Conservation (phyloP, 2,888 invertebrate genomes). For the Sarcophaga caerulescens region DNA sequence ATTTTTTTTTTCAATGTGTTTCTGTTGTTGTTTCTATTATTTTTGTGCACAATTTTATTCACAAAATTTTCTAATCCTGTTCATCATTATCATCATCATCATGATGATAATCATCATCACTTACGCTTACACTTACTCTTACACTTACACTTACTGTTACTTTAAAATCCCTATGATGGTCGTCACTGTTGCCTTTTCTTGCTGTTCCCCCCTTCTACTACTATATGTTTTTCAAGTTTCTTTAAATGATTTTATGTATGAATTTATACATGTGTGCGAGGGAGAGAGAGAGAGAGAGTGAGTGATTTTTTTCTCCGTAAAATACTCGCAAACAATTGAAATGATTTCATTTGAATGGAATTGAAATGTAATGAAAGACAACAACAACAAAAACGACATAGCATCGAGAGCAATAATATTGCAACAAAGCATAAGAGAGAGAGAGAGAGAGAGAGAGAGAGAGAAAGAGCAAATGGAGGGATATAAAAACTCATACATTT, state of each 20-base stretch:
- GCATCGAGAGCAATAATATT: not conserved
- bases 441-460: not conserved
- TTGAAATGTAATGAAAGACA: constrained; percentile 34
- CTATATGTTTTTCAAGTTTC: not conserved
- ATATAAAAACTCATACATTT: not conserved
- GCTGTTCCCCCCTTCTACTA: not conserved
- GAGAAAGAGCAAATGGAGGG: not conserved
- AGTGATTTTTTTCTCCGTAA: not conserved
- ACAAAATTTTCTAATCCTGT: constrained; percentile 49
- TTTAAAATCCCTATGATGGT: constrained; percentile 9
- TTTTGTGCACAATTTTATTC: constrained; percentile 15
- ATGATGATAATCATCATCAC: constrained; percentile 3
- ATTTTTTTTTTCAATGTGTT: constrained; percentile 20
- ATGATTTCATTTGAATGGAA: constrained; percentile 67
- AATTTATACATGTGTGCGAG: constrained; percentile 10
- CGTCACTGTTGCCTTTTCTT: not conserved
- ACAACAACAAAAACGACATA: not conserved
- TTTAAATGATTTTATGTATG: not conserved
- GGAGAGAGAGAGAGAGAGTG: not conserved
- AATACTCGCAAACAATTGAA: constrained; percentile 58
- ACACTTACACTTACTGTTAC: no score
- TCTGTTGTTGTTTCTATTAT: not conserved
- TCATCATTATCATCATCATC: not conserved
- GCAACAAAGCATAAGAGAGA: not conserved
- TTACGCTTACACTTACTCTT: constrained; percentile 18